These are phyloP conservation scores for Hiodon alosoides DNA, from an alignment of 2,113 vertebrate genomes.

Conservation along the genomic window DNA sequence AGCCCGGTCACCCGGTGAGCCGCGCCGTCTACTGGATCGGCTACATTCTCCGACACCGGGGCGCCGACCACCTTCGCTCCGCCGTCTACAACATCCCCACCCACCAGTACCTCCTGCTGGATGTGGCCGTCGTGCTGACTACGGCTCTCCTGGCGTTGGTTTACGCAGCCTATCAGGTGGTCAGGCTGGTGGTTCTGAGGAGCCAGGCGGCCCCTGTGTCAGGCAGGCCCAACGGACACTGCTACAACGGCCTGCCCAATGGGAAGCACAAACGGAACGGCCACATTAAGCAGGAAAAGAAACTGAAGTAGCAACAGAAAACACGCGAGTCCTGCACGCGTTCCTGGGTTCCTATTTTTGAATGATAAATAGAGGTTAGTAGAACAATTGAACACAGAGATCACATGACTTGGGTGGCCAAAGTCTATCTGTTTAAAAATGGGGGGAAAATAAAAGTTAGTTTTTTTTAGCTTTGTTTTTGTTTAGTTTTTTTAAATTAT, in stretches of 20 bases:
- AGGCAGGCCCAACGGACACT: slow-evolving; percentile 80
- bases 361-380: slow-evolving; percentile 7
- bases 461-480: background rate
- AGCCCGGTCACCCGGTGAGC: slow-evolving; percentile 85
- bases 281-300: slow-evolving; percentile 85
- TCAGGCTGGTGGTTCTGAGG: slow-evolving; percentile 53
- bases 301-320: slow-evolving; percentile 74
- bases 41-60: slow-evolving; percentile 87
- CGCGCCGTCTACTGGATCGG: slow-evolving; percentile 91
- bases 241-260: slow-evolving; percentile 82
- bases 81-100: slow-evolving; percentile 80
- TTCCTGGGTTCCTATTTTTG: slow-evolving; percentile 15
- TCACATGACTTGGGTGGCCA: slow-evolving; percentile 10
- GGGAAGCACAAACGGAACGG: slow-evolving; percentile 88
- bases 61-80: slow-evolving; percentile 85
- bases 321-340: background rate
- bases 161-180: slow-evolving; percentile 62
- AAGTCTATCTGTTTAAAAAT: slow-evolving; percentile 12
- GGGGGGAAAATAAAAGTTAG: background rate
- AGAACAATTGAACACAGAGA: background rate
- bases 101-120: slow-evolving; percentile 91
- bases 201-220: slow-evolving; percentile 47
- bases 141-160: slow-evolving; percentile 56
- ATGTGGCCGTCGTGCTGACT: slow-evolving; percentile 69
- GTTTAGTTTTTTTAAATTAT: background rate